Evolutionary conservation across 2,797 vertebrate species (phyloP).

Genomic region (Sparus aurata): DNA sequence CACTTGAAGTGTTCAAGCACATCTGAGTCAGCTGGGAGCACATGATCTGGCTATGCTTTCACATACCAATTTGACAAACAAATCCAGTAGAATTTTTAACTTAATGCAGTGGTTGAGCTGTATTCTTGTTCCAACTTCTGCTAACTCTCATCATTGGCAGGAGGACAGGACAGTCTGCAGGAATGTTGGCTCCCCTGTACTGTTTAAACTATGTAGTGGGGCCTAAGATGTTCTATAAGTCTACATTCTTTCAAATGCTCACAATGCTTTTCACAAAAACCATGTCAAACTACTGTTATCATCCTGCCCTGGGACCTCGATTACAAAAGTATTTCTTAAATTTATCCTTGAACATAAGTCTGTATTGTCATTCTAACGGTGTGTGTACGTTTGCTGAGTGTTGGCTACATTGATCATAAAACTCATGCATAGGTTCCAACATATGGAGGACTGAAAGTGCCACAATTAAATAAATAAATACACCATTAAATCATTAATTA

Average conservation of each 20-base stretch:
- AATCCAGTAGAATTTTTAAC: not conserved
- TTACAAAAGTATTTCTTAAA: no score
- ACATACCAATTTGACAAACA: not conserved
- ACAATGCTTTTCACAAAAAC: not conserved
- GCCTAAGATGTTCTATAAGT: not conserved
- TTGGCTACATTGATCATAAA: no score
- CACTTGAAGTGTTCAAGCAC: not conserved
- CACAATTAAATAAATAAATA: no score
- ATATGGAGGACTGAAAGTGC: no score
- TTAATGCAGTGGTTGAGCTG: not conserved
- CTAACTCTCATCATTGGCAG: not conserved
- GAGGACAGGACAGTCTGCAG: not conserved
- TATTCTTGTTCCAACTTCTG: not conserved
- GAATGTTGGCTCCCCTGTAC: not conserved
- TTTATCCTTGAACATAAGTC: no score
- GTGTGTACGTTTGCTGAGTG: no score
- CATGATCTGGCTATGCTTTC: not conserved
- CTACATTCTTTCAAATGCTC: constrained; percentile 5
- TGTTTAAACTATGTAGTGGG: not conserved
- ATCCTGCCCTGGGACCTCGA: not conserved
- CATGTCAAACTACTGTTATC: not conserved
- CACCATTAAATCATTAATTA: no score
- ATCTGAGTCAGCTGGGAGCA: not conserved
- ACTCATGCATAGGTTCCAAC: no score
- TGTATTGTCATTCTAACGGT: no score